Evolutionary conservation across 2,888 invertebrate species (phyloP).

Genomic region (Gastrophysa polygoni): DNA sequence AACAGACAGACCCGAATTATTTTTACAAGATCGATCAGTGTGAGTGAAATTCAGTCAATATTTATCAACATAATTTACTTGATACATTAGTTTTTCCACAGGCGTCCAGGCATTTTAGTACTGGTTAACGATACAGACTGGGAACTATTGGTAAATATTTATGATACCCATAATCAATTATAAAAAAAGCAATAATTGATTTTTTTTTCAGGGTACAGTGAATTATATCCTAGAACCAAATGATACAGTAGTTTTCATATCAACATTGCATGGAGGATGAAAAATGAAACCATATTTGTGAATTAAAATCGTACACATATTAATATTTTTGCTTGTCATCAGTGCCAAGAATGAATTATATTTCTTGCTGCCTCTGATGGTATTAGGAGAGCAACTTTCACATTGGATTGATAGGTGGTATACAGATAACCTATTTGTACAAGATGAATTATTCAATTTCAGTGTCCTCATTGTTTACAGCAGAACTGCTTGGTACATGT

Average conservation of each 20-base stretch:
- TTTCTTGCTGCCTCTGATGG: too few species aligned
- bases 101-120: slow-evolving; percentile 90
- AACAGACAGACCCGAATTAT: slow-evolving; percentile 80
- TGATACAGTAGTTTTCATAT: slow-evolving; percentile 81
- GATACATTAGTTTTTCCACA: slow-evolving; percentile 38
- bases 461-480: neutral
- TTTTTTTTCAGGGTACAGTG: slow-evolving; percentile 65
- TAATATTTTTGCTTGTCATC: too few species aligned
- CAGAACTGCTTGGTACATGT: neutral
- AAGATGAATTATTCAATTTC: neutral
- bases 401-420: too few species aligned
- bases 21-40: slow-evolving; percentile 60
- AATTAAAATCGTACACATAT: neutral
- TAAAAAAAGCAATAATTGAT: slow-evolving; percentile 22
- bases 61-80: neutral
- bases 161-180: neutral
- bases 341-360: too few species aligned
- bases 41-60: slow-evolving; percentile 45
- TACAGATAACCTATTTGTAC: neutral
- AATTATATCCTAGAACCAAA: slow-evolving; percentile 71
- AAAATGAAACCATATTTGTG: neutral
- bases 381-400: too few species aligned
- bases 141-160: slow-evolving; percentile 77
- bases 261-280: slow-evolving; percentile 83
- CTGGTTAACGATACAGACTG: slow-evolving; percentile 95